Evolutionary conservation across 2,797 vertebrate genomes (phyloP).

Genomic region (Sebastes baramenuke): DNA sequence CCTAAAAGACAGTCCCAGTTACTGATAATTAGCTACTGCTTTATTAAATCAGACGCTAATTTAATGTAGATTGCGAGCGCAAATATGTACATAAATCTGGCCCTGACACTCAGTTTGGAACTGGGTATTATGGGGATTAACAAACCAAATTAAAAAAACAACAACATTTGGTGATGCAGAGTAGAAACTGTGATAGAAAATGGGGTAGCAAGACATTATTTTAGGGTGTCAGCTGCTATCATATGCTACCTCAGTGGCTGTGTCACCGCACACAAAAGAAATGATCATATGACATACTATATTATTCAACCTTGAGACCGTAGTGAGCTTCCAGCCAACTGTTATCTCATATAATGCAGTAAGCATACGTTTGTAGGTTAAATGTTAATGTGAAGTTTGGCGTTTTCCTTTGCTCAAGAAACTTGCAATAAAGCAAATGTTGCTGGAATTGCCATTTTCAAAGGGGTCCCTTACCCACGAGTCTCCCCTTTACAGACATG

Average conservation of each 20-base stretch:
- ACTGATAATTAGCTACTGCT: conserved; percentile 61
- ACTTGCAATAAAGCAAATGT: not conserved
- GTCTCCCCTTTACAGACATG: too few species aligned
- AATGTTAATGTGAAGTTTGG: conserved; percentile 8
- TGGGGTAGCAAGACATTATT: not conserved
- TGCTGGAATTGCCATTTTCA: too few species aligned
- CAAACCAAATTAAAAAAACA: conserved; percentile 32
- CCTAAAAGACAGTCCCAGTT: conserved; percentile 55
- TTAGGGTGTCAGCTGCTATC: conserved; percentile 5
- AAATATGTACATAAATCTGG: conserved; percentile 71
- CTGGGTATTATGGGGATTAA: conserved; percentile 50
- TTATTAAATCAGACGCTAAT: conserved; percentile 60
- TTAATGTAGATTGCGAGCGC: conserved; percentile 63
- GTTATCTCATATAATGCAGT: conserved; percentile 5
- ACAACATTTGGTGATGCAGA: conserved; percentile 15
- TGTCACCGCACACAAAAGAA: conserved; percentile 1
- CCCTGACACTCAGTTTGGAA: conserved; percentile 39
- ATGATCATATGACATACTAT: not conserved
- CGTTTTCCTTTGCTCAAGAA: not conserved
- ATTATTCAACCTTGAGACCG: conserved; percentile 24
- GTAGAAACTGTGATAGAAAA: conserved; percentile 8
- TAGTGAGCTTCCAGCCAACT: not conserved
- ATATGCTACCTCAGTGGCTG: not conserved
- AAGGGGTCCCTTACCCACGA: too few species aligned
- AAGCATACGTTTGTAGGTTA: not conserved